Conservation (phyloP, 2,888 invertebrate species). For the Cataglyphis cursor region DNA sequence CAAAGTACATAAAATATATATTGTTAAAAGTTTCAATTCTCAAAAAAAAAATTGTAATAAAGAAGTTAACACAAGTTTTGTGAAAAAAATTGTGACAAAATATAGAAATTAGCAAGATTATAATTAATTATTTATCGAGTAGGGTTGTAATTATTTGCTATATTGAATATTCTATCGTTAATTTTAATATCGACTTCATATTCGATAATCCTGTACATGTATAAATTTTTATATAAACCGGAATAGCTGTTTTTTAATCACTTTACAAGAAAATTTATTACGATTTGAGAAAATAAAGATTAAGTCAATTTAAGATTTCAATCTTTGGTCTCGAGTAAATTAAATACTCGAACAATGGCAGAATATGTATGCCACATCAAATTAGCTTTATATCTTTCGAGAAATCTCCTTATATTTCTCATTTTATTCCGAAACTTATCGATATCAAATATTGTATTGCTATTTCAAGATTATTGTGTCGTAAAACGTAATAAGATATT, state of each 20-base stretch:
- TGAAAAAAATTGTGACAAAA: not conserved
- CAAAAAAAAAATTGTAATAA: not conserved
- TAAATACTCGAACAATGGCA: not conserved
- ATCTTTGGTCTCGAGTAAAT: not conserved
- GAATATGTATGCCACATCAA: not conserved
- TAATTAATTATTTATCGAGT: not conserved
- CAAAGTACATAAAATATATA: too few species aligned
- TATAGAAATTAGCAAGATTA: not conserved
- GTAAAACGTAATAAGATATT: not conserved
- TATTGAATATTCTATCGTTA: not conserved
- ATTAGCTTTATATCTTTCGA: not conserved
- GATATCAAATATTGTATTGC: not conserved
- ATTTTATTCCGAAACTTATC: not conserved
- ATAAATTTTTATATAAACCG: not conserved
- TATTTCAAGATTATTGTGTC: not conserved
- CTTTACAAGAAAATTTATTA: not conserved
- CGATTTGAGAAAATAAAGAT: not conserved
- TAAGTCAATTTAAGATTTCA: constrained; percentile 2
- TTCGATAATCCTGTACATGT: not conserved
- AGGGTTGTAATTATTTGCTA: not conserved
- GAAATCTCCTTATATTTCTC: not conserved
- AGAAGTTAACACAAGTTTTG: not conserved
- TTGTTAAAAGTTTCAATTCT: not conserved
- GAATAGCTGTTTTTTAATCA: not conserved
- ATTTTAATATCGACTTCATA: not conserved